These are phyloP conservation scores for Anseranas semipalmata DNA, from an alignment of 2,113 vertebrate genomes.

Conservation along the genomic window DNA sequence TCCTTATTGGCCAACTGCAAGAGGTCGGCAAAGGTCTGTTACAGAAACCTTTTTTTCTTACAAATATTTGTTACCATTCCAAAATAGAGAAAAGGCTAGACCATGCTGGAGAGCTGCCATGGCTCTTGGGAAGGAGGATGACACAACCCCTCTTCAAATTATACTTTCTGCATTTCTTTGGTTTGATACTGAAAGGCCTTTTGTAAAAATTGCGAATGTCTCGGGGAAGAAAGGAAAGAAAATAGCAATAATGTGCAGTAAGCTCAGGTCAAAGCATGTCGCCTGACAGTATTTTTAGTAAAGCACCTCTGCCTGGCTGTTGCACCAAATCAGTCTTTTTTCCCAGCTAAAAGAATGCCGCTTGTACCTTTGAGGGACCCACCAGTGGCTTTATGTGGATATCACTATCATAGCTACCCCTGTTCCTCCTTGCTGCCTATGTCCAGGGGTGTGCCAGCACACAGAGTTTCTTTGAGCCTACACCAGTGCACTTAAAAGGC, in stretches of 20 bases:
- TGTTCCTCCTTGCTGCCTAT: not conserved
- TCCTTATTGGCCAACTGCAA: not conserved
- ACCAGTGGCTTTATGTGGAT: fast-evolving
- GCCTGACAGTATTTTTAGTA: not conserved
- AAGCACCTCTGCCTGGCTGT: not conserved
- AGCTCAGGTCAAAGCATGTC: not conserved
- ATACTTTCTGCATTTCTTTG: not conserved
- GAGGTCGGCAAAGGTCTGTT: not conserved
- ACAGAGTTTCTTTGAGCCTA: not conserved
- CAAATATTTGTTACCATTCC: not conserved
- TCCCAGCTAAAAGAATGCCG: not conserved
- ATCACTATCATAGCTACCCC: not conserved
- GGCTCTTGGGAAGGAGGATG: not conserved
- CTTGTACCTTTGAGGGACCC: not conserved
- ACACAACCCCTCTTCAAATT: not conserved
- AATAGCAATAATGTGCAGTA: not conserved
- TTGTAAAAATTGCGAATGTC: not conserved
- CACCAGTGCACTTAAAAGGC: not conserved
- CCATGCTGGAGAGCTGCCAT: not conserved
- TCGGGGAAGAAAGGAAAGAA: not conserved
- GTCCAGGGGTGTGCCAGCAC: not conserved
- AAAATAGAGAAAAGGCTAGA: not conserved
- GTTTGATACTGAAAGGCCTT: not conserved
- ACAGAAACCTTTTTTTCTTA: not conserved
- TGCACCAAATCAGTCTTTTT: not conserved